These are phyloP conservation scores for Drosophila multiciliata DNA, from an alignment of 2,888 invertebrate species.

Conservation along the genomic window DNA sequence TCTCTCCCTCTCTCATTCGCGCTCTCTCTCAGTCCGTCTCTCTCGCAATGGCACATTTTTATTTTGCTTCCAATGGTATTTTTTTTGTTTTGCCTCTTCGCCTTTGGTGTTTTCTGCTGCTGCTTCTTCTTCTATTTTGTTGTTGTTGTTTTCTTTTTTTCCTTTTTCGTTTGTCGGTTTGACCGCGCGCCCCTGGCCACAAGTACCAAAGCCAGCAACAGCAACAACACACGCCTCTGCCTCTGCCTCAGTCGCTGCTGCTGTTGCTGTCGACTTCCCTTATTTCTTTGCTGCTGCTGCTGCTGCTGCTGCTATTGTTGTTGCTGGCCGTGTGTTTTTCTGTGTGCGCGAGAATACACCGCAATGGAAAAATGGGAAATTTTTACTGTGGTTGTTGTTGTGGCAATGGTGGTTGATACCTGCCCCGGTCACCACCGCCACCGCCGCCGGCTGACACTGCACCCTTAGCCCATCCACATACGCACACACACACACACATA, in stretches of 20 bases:
- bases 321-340: conserved; percentile 44
- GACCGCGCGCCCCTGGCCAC: conserved; percentile 72
- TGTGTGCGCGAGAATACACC: conserved; percentile 75
- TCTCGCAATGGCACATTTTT: conserved; percentile 59
- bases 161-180: conserved; percentile 53
- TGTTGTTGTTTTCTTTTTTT: conserved; percentile 31
- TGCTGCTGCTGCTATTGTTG: conserved; percentile 32
- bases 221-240: conserved; percentile 51
- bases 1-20: not conserved
- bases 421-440: conserved; percentile 64
- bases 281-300: conserved; percentile 46
- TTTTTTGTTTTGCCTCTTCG: conserved; percentile 46
- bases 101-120: conserved; percentile 34
- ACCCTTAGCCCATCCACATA: conserved; percentile 70
- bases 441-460: conserved; percentile 57
- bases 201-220: conserved; percentile 57
- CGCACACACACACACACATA: conserved; percentile 25
- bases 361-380: conserved; percentile 85
- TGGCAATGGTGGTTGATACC: conserved; percentile 84
- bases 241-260: conserved; percentile 27
- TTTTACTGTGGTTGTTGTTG: conserved; percentile 85
- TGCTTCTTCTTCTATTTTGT: conserved; percentile 21
- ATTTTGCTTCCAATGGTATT: conserved; percentile 56
- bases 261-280: conserved; percentile 47
- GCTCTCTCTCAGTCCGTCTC: not conserved